Evolutionary conservation across 1,140 invertebrate species (phyloP), one percentile per base, ranked within the genome.

Genomic region (Rhagoletis zephyria): DNA sequence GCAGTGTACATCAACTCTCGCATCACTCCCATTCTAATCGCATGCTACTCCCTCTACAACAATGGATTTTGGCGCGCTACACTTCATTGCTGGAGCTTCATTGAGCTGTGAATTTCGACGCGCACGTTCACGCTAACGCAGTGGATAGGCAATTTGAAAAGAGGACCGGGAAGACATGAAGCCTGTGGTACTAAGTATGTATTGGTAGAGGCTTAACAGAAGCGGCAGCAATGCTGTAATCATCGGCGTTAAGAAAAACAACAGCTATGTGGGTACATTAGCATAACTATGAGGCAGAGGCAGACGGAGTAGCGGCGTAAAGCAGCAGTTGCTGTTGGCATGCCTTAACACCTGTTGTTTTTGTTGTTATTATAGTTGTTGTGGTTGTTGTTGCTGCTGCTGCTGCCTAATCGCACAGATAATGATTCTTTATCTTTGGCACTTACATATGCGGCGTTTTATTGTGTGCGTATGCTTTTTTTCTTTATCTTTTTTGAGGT

Each of bases 371-470:
- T 85, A 51, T 85, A 60, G 60, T 85, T 85, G 85, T 60, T 85
- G 81, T 85, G 59, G 40, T 59, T 85, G 85, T 30, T 85, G 81
- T 85, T 85, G 60, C 60, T 85, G 85, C 30, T 86, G 85, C 19
- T 86, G 59, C 85, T 63, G 85, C 85, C 85, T 86, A 86, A 86
- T 86, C 85, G 59, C 85, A 86, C 63, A 63, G 85, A 86, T 86
- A 86, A 86, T 86, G 85, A 86, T 63, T 63, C 85, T 64, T 86
- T 86, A 86, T 86, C 74, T 81, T 81, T 81, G 74, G 74, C 85
- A 86, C 85, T 86, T 86, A 65, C 85, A 86, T 65, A 45, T 86
- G 63, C 63, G 59, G 16, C 85, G 30, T 86, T 86, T 86, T 86
- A 86, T 86, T 86, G 14, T 42, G 59, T 9, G 59, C 59, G 59